Conservation (phyloP, 2,888 invertebrate species). For the Drosophila longiperda region DNA sequence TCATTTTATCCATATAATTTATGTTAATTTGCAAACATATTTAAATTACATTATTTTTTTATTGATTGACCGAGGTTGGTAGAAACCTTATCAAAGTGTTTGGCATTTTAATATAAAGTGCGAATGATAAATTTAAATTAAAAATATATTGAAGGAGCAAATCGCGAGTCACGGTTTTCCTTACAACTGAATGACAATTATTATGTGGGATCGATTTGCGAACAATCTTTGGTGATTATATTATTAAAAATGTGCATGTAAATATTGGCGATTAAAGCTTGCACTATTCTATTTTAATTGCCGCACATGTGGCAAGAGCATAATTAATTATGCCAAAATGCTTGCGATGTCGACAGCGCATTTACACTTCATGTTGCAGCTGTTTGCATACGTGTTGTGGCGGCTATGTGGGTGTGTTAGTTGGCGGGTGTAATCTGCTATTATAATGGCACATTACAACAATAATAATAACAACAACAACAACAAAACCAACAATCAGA, state of each 20-base stretch:
- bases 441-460: constrained; percentile 16
- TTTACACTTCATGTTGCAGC: constrained; percentile 39
- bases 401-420: constrained; percentile 1
- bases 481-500: not conserved
- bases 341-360: constrained; percentile 3
- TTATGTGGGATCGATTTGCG: not conserved
- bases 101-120: constrained; percentile 7
- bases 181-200: not conserved
- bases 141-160: constrained; percentile 41
- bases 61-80: not conserved
- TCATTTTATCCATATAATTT: constrained; percentile 69
- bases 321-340: constrained; percentile 34
- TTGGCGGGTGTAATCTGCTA: not conserved
- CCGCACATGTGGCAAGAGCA: constrained; percentile 17
- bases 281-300: not conserved
- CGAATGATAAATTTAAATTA: constrained; percentile 33
- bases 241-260: not conserved
- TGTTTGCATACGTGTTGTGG: constrained; percentile 39
- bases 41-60: constrained; percentile 51
- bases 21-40: constrained; percentile 75
- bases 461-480: constrained; percentile 8
- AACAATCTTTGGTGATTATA: not conserved
- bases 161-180: not conserved
- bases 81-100: constrained; percentile 6
- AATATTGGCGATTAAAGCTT: not conserved